phyloP scores from a whole-genome alignment of 2,888 invertebrate genomes.

The Harpalus rubripes region DNA sequence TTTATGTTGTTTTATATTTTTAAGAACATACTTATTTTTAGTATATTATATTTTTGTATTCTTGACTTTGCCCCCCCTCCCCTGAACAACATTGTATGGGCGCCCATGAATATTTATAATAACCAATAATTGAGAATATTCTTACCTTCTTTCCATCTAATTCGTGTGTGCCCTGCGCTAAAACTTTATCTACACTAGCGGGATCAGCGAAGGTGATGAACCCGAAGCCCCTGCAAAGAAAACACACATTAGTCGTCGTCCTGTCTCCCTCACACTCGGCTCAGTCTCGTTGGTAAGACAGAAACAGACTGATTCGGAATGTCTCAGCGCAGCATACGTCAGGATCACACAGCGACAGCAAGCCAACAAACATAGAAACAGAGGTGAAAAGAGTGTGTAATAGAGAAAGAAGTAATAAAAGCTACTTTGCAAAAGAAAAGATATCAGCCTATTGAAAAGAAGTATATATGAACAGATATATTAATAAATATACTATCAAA shows the following conservation, averaged over 20 bases:
- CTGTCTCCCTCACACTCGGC: not conserved
- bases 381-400: not conserved
- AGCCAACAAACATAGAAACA: not conserved
- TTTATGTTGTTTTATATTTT: no score
- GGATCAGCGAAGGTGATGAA: slow-evolving; percentile 99
- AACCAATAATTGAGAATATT: no score
- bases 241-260: not conserved
- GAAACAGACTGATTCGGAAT: slow-evolving; percentile 30
- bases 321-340: not conserved
- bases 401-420: not conserved
- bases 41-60: no score
- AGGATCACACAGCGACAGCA: slow-evolving; percentile 4
- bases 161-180: slow-evolving; percentile 98
- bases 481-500: no score
- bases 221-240: slow-evolving; percentile 95
- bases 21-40: no score
- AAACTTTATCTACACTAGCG: slow-evolving; percentile 98
- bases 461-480: no score
- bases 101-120: no score
- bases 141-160: slow-evolving; percentile 99
- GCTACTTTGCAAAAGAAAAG: no score
- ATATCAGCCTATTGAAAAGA: no score
- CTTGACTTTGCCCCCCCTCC: no score
- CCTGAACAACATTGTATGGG: no score
- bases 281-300: slow-evolving; percentile 16